Evolutionary conservation across 2,888 invertebrate genomes (phyloP).

Genomic region (Tanaodytes sp.): DNA sequence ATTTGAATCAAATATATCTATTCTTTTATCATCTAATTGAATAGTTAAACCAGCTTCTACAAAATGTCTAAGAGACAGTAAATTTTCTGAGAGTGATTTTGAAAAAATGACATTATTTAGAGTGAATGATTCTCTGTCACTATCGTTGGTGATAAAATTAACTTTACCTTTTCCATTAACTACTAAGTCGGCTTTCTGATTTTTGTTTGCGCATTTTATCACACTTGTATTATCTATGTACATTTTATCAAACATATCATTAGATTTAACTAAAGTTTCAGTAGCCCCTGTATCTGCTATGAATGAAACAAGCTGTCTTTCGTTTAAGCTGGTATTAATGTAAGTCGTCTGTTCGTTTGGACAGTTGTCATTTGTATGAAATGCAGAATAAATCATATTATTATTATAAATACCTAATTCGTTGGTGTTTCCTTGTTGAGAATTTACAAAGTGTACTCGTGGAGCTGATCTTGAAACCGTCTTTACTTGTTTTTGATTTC

Average conservation of each 20-base stretch:
- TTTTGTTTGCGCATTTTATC: constrained; percentile 55
- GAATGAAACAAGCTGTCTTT: constrained; percentile 6
- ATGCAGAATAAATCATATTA: not conserved
- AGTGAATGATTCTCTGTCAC: too few relatives aligned
- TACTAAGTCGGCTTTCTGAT: constrained; percentile 51
- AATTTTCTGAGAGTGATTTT: too few relatives aligned
- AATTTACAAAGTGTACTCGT: not conserved
- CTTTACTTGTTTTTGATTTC: not conserved
- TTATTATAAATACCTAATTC: not conserved
- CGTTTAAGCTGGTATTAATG: not conserved
- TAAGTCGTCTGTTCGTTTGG: not conserved
- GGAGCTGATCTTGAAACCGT: not conserved
- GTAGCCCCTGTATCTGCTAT: constrained; percentile 39
- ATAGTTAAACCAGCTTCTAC: too few relatives aligned
- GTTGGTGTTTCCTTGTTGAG: not conserved
- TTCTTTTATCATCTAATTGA: not conserved
- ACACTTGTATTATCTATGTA: constrained; percentile 30
- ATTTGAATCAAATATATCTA: not conserved
- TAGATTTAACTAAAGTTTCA: constrained; percentile 53
- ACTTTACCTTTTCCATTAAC: constrained; percentile 50
- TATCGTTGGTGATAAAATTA: too few relatives aligned
- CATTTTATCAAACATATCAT: constrained; percentile 47
- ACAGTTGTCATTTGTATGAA: not conserved
- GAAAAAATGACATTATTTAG: too few relatives aligned
- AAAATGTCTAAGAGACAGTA: constrained; percentile 43